phyloP scores from a whole-genome alignment of 2,888 invertebrate genomes.

The Geophilus truncorum region DNA sequence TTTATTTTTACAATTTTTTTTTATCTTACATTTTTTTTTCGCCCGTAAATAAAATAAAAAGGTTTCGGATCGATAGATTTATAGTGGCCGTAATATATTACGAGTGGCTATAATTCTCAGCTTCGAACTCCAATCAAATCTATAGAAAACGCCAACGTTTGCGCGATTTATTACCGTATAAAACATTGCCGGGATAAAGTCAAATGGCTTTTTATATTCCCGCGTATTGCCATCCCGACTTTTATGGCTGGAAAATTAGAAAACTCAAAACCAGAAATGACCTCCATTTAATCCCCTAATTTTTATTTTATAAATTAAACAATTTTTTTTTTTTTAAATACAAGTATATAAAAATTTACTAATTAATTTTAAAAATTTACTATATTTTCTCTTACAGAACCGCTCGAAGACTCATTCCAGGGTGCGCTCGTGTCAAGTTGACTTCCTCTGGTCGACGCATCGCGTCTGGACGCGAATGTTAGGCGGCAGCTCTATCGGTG shows the following conservation, averaged over 20 bases:
- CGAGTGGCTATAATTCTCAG: neutral
- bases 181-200: neutral
- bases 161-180: neutral
- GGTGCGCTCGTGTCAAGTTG: neutral
- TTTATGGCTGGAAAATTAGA: neutral
- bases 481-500: neutral
- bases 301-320: neutral
- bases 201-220: neutral
- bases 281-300: too few species aligned
- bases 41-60: too few species aligned
- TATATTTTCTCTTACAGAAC: neutral
- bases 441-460: neutral
- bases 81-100: neutral
- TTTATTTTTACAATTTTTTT: too few species aligned
- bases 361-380: neutral
- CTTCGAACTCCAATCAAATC: neutral
- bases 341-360: too few species aligned
- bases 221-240: too few species aligned
- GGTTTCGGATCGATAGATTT: neutral
- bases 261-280: neutral
- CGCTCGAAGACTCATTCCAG: neutral
- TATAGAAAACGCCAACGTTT: neutral
- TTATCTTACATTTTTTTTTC: too few species aligned
- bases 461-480: neutral
- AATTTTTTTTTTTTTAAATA: neutral